Evolutionary conservation across 2,888 invertebrate genomes (phyloP), one percentile per base, ranked within the genome.

Genomic region (Trissoscelio sp.): DNA sequence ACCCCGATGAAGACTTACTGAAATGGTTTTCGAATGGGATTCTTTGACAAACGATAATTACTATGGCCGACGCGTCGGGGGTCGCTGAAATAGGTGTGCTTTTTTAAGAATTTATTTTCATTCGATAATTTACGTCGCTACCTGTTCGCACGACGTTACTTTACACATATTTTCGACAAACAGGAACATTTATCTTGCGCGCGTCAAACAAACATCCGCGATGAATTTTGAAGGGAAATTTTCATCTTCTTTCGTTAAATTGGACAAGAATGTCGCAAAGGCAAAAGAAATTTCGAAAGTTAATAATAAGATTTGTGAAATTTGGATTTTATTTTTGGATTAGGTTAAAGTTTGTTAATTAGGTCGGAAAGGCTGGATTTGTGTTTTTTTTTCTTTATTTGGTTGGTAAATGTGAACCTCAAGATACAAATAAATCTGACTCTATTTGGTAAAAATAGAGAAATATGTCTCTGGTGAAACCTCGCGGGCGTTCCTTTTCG

Each of bases 21-120:
- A 69, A 80, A 60, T 58, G 51, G 67, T 57, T 51, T 67, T 73
- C 58, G 60, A 60, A 74, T 80, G 74, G 39, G 64, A 69, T 74
- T 80, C 67, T 64, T 62, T 80, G 74, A 80, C 67, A 69, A 74
- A 74, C 57, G 80, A 80, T 80, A 74, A 69, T 80, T 80, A 73
- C 58, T 66, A 57, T 69, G 57, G 55, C 55, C 64, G 57, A 46
- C 37, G 58, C 44, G 42, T 66, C 51, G 58, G 69, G 58, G 39
- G 74, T 74, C 74, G 64, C 22, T 70, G 51, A 78, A 55, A 64
- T 62, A 64, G 79, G 72, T 72, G 66, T 78, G 39, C 64, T 70
- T 22, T 42, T 78, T 78, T 42, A 34, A 58, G 70, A 79, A 79
- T 78, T 57, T 72, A 70, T 78, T 78, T 78, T 78, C 53, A 60